Base-by-base conservation (phyloP, 1,140 invertebrate genomes). In the Leptonema lineaticorne region DNA sequence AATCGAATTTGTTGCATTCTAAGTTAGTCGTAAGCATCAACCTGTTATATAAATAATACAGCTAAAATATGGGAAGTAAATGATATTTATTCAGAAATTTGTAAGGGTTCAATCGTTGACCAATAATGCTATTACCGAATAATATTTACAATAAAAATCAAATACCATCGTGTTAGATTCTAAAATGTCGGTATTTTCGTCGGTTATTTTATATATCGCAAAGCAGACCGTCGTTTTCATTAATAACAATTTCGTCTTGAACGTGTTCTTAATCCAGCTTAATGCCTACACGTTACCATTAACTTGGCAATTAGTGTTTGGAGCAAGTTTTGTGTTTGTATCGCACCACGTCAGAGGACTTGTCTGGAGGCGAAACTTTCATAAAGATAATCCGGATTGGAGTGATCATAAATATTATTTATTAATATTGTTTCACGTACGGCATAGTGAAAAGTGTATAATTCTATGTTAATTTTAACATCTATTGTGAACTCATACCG, bases 301-400 rank as follows among this genome's bases (percentile, higher is more conserved):
- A 70, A 70, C 69, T 70, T 70, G 48, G 64, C 69, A 70, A 70
- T 70, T 70, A 70, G 69, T 53, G 58, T 24, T 30, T 30, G 3
- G 45, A 18, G 20, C 50, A 57, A 64, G 58, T 70, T 67, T 48
- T 62, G 46, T 46, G 53, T 26, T n/a, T n/a, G n/a, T n/a, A n/a
- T n/a, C n/a, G n/a, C n/a, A n/a, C n/a, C n/a, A n/a, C n/a, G 41
- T 64, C 63, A 58, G 53, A 63, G 56, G 64, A 18, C 41, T 45
- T 46, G 63, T 37, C n/a, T 37, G 37, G 68, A 66, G 27, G 59
- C 48, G 41, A 67, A 63, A 66, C 41, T 70, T 63, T 26, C 33
- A 29, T 27, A 59, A 58, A 67, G 69, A 70, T 70, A 67, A 70
- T 70, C 65, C 53, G 14, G 20, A 67, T 33, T 45, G 57, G 57